phyloP scores from a whole-genome alignment of 64 coral and sea anemone genomes.

The Porites lutea region DNA sequence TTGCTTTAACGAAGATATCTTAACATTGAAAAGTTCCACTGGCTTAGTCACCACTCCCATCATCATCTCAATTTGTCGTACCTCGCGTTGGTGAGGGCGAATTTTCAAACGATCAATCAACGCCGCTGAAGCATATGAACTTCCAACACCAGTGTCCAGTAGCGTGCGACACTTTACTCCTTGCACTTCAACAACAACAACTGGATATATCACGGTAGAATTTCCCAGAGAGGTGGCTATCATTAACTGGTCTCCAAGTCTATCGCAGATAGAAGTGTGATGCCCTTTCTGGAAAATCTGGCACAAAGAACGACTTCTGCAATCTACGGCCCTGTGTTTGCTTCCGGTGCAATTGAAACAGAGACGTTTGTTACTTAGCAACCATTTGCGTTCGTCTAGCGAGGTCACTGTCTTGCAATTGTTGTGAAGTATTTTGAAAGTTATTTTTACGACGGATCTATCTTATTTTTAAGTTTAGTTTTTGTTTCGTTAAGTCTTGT shows the following conservation, averaged over 20 bases:
- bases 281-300: conserved; percentile 3
- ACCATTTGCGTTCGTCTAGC: too few relatives aligned
- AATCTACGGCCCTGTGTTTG: neutral
- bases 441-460: too few relatives aligned
- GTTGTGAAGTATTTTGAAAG: too few relatives aligned
- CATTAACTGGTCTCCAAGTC: neutral
- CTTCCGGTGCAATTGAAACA: conserved; percentile 39
- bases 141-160: neutral
- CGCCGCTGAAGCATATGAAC: neutral
- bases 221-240: neutral
- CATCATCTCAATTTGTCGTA: neutral
- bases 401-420: too few relatives aligned
- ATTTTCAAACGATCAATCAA: neutral
- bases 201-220: too few relatives aligned
- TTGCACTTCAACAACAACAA: neutral
- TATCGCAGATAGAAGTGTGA: conserved; percentile 27
- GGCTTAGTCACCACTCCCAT: neutral
- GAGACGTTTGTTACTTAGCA: neutral
- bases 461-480: too few relatives aligned
- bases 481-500: too few relatives aligned
- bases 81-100: neutral
- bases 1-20: neutral
- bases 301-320: neutral
- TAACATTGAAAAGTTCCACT: neutral
- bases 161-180: conserved; percentile 19